phyloP scores from a whole-genome alignment of 2,888 invertebrate genomes.

The Stictocephala bisonia region DNA sequence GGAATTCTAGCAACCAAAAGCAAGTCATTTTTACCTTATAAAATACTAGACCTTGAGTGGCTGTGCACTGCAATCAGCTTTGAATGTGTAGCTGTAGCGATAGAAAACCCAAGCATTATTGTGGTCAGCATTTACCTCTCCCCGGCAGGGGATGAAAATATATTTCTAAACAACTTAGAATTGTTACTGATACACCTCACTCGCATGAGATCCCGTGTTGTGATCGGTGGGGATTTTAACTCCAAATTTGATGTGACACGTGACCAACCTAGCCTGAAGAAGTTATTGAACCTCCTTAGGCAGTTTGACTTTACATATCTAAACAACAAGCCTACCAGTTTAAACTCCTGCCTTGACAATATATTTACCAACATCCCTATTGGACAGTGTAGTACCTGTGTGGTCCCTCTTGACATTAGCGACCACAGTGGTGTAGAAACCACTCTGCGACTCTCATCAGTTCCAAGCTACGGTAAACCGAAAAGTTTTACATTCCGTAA shows the following conservation, averaged over 20 bases:
- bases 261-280: not conserved
- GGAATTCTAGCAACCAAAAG: not conserved
- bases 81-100: not conserved
- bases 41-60: not conserved
- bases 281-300: not conserved
- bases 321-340: not conserved
- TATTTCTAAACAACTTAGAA: not conserved
- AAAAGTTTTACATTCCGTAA: too few species aligned
- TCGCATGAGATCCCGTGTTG: not conserved
- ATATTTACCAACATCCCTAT: not conserved
- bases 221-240: not conserved
- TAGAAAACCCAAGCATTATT: not conserved
- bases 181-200: not conserved
- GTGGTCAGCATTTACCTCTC: not conserved
- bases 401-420: not conserved
- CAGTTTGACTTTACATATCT: not conserved
- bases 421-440: too few species aligned
- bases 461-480: too few species aligned
- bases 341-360: not conserved
- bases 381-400: not conserved
- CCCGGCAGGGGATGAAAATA: slow-evolving; percentile 1
- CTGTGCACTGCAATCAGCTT: not conserved
- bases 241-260: not conserved
- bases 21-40: not conserved
- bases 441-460: too few species aligned